phyloP scores from a whole-genome alignment of 2,797 vertebrate species.

The Natrix natrix region DNA sequence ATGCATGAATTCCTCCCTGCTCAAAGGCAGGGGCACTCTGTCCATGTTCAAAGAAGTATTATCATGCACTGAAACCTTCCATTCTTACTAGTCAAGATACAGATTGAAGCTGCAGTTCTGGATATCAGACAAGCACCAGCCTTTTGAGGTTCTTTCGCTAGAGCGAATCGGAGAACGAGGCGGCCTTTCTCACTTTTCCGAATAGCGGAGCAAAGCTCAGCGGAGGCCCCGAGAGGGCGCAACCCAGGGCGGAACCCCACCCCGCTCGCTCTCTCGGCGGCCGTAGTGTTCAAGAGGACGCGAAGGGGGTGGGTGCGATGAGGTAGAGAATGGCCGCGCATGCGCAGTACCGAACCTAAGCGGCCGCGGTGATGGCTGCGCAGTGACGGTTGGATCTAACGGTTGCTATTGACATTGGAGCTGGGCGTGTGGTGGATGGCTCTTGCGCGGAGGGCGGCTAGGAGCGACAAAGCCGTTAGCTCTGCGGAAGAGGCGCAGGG shows the following conservation, averaged over 20 bases:
- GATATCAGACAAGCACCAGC: not conserved
- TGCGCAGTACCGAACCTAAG: slow-evolving; percentile 34
- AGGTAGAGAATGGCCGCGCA: slow-evolving; percentile 46
- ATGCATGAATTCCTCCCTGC: not conserved
- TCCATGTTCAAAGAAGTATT: not conserved
- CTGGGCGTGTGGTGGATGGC: slow-evolving; percentile 32
- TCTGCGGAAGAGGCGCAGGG: slow-evolving; percentile 36
- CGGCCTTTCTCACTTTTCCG: not conserved
- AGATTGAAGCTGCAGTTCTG: too few species aligned
- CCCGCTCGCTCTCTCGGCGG: not conserved
- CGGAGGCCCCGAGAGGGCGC: slow-evolving; percentile 46
- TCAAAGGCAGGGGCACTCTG: not conserved
- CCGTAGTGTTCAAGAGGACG: slow-evolving; percentile 3
- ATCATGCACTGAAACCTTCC: not conserved
- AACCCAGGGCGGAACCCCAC: not conserved
- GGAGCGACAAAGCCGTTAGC: slow-evolving; percentile 23
- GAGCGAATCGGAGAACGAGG: not conserved
- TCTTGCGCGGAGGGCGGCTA: slow-evolving; percentile 25
- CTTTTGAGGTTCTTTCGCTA: not conserved
- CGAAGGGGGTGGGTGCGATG: slow-evolving; percentile 40
- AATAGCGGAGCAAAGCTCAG: not conserved
- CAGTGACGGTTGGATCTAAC: slow-evolving; percentile 63
- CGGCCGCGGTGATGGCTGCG: slow-evolving; percentile 57
- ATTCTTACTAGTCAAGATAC: not conserved
- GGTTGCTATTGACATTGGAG: slow-evolving; percentile 55